Base-by-base conservation (phyloP, 2,888 invertebrate genomes). In the Lapara coniferarum region DNA sequence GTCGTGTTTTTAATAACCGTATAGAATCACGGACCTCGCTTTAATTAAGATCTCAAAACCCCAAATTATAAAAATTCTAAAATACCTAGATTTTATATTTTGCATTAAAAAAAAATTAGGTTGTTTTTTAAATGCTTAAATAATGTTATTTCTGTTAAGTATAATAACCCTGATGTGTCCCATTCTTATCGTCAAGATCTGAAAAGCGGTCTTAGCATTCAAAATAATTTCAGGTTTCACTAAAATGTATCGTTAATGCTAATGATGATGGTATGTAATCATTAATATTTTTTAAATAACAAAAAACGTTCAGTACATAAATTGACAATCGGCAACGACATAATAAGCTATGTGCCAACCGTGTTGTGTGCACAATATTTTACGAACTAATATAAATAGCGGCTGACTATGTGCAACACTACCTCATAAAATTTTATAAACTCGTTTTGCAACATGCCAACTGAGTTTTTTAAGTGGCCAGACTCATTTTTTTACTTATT, bases 361-460 rank as follows among this genome's bases (percentile, higher is more conserved):
- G 12, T 56, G 57, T 58, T 49, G 67, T 58, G 58, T 46, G 44
- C 63, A 71, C 57, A 56, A 72, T 71, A 73, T 71, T 71, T 72
- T 16, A 69, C 69, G 69, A 68, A 71, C 73, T 69, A 69, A 69
- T 73, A 73, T 72, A 74, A 73, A 75, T 77, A 74, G 76, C 75
- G 72, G 52, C 74, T 73, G 77, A 74, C 82, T 77, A 75, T 78
- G 77, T 77, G 78, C 78, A 79, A 81, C 77, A 77, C 81, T 69
- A 77, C 73, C 76, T 77, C 75, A 75, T 82, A 80, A 78, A 82
- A 77, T 75, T 55, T 74, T 70, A 70, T 73, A 75, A 84, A 81
- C 83, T 71, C 75, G 85, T 84, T 81, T 81, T 73, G 77, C 78
- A 80, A 82, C 81, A 81, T 81, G 77, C 81, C 77, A 75, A 75